Percentiles rank a stretch among this genome's conserved stretches.
phyloP scores from a whole-genome alignment of 1,140 invertebrate species.

The Cyphomyrmex costatus region DNA sequence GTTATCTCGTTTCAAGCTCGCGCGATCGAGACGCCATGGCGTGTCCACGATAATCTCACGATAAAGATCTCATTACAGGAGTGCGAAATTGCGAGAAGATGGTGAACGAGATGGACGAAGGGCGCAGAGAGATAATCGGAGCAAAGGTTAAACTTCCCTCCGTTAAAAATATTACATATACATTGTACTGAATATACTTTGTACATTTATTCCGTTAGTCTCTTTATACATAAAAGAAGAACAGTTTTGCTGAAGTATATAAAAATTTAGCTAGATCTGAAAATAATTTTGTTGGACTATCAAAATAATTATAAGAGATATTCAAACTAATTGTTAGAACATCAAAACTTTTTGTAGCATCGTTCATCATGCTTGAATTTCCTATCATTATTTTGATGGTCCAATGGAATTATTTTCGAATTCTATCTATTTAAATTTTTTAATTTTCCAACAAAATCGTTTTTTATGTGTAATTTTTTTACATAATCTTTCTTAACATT shows the following conservation, averaged over 20 bases:
- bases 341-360: too few species aligned
- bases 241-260: too few species aligned
- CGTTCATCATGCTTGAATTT: too few species aligned
- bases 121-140: conserved; percentile 53
- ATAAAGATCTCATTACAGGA: conserved; percentile 69
- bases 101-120: conserved; percentile 4
- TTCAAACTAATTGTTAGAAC: too few species aligned
- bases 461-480: background rate
- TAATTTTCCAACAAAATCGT: too few species aligned
- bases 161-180: conserved; percentile 10
- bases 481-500: background rate
- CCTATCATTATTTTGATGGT: too few species aligned
- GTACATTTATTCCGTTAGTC: background rate
- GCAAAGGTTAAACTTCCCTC: conserved; percentile 69
- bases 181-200: background rate
- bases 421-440: too few species aligned
- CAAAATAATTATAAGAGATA: too few species aligned
- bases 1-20: conserved; percentile 57
- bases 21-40: conserved; percentile 32
- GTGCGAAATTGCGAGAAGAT: conserved; percentile 60
- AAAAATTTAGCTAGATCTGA: too few species aligned
- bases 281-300: too few species aligned
- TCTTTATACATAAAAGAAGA: too few species aligned
- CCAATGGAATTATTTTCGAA: too few species aligned
- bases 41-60: conserved; percentile 41